Evolutionary conservation across 2,888 invertebrate species (phyloP).

Genomic region (Lumbricus terrestris): DNA sequence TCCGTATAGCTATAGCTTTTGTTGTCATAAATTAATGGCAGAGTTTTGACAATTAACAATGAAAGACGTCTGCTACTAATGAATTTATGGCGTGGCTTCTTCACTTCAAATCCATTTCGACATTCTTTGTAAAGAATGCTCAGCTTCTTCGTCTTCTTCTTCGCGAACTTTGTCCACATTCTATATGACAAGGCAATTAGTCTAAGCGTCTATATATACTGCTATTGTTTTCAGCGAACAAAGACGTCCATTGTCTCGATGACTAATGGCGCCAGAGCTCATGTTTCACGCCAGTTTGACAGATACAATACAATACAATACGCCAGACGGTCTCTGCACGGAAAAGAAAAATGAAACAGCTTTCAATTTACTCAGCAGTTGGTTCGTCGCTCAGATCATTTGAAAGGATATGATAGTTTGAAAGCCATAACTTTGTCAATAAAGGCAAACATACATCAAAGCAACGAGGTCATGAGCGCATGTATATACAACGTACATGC

Average conservation of each 20-base stretch:
- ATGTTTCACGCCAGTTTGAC: no score
- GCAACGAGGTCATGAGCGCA: no score
- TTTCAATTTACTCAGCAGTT: neutral
- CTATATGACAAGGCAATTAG: neutral
- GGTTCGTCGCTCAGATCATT: neutral
- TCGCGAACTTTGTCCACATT: neutral
- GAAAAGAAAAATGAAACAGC: neutral
- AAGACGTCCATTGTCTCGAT: neutral
- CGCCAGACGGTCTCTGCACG: neutral
- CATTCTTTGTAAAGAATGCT: neutral
- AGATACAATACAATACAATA: no score
- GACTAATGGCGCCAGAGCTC: neutral
- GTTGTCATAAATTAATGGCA: neutral
- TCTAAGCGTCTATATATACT: neutral
- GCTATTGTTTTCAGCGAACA: neutral
- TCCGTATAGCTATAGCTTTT: neutral
- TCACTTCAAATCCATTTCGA: neutral
- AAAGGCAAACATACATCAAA: neutral
- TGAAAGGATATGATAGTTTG: neutral
- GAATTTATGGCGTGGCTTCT: neutral
- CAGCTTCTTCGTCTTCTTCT: neutral
- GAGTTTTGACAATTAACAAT: neutral
- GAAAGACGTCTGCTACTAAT: neutral
- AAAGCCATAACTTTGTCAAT: conserved; percentile 3
- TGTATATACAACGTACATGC: no score